Conservation (phyloP, 2,113 vertebrate species). For the Xyrauchen texanus region DNA sequence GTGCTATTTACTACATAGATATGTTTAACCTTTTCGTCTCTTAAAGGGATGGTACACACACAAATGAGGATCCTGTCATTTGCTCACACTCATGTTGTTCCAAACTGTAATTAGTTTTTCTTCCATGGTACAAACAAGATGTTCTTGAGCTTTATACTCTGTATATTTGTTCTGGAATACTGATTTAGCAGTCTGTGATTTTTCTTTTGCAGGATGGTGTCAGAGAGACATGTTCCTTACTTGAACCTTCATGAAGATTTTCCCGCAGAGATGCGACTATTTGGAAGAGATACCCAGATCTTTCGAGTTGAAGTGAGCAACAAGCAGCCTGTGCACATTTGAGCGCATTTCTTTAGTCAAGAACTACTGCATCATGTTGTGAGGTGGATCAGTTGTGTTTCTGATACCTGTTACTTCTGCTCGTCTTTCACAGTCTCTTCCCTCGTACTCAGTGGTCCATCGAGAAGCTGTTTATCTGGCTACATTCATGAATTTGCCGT, state of each 20-base stretch:
- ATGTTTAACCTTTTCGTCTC: no score
- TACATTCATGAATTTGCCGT: slow-evolving; percentile 77
- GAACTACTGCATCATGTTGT: neutral
- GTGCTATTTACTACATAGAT: neutral
- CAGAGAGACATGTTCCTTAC: slow-evolving; percentile 67
- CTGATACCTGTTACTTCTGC: neutral
- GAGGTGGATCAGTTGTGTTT: neutral
- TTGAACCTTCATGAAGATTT: slow-evolving; percentile 63
- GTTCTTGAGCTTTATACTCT: no score
- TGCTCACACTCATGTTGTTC: no score
- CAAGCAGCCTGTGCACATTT: no score
- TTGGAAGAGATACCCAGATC: slow-evolving; percentile 57
- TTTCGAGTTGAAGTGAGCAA: slow-evolving; percentile 69
- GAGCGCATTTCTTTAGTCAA: neutral
- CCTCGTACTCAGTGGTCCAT: slow-evolving; percentile 75
- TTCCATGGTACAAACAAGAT: no score
- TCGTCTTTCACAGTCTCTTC: slow-evolving; percentile 77
- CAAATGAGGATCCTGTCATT: no score
- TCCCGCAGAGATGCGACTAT: slow-evolving; percentile 69
- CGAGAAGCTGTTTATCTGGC: slow-evolving; percentile 71
- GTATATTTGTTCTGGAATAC: no score
- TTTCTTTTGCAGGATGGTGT: slow-evolving; percentile 67
- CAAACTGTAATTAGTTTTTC: no score
- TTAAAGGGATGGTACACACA: no score
- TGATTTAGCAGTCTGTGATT: neutral